Evolutionary conservation across 2,797 vertebrate genomes (phyloP).

Genomic region (Tiaroga cobitis): DNA sequence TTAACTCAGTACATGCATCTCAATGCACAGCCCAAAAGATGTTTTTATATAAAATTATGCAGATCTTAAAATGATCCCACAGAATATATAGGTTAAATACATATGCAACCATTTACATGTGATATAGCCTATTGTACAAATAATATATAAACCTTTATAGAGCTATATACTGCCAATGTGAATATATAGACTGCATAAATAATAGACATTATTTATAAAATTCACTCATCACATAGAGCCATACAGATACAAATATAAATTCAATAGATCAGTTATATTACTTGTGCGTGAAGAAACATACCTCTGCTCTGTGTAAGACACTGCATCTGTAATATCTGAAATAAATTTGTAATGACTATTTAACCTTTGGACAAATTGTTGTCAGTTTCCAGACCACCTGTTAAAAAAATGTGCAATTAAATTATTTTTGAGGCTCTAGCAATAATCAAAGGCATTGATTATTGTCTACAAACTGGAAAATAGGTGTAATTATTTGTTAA

Average conservation of each 20-base stretch:
- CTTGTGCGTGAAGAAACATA: background rate
- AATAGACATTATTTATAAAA: background rate
- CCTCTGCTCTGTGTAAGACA: too few relatives aligned
- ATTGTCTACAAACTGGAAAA: background rate
- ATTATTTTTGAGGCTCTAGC: background rate
- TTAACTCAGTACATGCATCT: background rate
- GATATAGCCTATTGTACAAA: background rate
- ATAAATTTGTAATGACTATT: background rate
- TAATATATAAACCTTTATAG: background rate
- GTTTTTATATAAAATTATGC: background rate
- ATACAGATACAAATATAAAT: background rate
- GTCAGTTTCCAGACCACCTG: background rate
- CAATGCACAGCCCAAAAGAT: background rate
- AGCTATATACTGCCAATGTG: background rate
- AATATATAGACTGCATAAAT: background rate
- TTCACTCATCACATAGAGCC: background rate
- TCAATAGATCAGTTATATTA: background rate
- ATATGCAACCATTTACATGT: background rate
- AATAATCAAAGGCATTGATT: slow-evolving; percentile 22
- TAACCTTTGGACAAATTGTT: background rate
- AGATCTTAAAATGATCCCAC: too few relatives aligned
- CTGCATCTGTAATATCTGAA: background rate
- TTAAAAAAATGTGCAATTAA: background rate
- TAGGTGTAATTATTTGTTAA: slow-evolving; percentile 26
- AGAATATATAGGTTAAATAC: background rate